Evolutionary conservation across 2,797 vertebrate species (phyloP).

Genomic region (Steatocranus sp.): DNA sequence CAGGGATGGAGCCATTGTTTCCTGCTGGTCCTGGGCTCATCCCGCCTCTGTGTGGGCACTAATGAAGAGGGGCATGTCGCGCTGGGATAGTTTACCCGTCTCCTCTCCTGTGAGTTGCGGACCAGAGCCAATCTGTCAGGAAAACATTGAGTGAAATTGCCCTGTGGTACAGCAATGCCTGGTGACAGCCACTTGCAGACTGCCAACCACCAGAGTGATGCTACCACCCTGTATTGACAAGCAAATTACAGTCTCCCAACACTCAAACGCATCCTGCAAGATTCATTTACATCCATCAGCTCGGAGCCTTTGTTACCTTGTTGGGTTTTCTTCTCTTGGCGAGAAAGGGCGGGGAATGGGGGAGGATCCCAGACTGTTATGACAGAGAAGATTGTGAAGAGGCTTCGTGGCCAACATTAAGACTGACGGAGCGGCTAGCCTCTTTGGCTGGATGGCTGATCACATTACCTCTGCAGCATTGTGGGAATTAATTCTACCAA

Average conservation of each 20-base stretch:
- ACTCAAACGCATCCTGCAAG: slow-evolving; percentile 82
- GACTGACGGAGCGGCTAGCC: slow-evolving; percentile 86
- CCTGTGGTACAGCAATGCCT: slow-evolving; percentile 82
- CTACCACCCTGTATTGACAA: slow-evolving; percentile 87
- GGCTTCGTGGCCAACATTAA: slow-evolving; percentile 85
- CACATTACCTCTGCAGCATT: slow-evolving; percentile 86
- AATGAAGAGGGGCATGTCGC: slow-evolving; percentile 97
- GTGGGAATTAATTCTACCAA: slow-evolving; percentile 98
- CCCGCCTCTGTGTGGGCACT: slow-evolving; percentile 84
- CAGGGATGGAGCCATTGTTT: slow-evolving; percentile 76
- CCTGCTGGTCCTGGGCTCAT: slow-evolving; percentile 65
- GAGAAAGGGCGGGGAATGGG: slow-evolving; percentile 28
- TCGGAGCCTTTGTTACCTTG: slow-evolving; percentile 76
- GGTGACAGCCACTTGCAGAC: slow-evolving; percentile 87
- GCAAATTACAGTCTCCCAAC: slow-evolving; percentile 91
- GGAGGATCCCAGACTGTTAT: slow-evolving; percentile 77
- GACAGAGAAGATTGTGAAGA: slow-evolving; percentile 85
- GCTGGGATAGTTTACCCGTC: slow-evolving; percentile 88
- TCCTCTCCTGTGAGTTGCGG: slow-evolving; percentile 89
- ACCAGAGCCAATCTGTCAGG: slow-evolving; percentile 97
- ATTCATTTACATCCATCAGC: slow-evolving; percentile 88
- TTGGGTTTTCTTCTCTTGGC: slow-evolving; percentile 52
- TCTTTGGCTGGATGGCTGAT: slow-evolving; percentile 87
- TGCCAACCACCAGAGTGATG: slow-evolving; percentile 64
- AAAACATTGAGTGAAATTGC: slow-evolving; percentile 95